These are phyloP conservation scores for Cremastinae sp. DNA, from an alignment of 2,888 invertebrate species.

Conservation along the genomic window DNA sequence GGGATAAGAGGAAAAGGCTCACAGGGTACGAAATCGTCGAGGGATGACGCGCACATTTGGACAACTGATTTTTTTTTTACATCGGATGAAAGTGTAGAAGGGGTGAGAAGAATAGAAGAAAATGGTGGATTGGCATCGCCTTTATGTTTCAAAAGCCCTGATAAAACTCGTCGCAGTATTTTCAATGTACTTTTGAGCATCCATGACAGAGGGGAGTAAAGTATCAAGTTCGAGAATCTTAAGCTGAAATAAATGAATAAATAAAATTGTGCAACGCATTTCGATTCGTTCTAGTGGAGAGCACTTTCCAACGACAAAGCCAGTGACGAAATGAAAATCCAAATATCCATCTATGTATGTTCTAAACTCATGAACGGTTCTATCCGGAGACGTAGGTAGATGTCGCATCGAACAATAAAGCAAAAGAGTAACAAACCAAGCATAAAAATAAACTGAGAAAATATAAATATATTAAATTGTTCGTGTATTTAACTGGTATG, in stretches of 20 bases:
- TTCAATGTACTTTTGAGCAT: constrained; percentile 28
- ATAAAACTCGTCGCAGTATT: constrained; percentile 43
- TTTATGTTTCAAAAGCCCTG: constrained; percentile 33
- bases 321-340: constrained; percentile 14
- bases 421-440: constrained; percentile 38
- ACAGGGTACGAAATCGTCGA: constrained; percentile 45
- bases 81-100: constrained; percentile 8
- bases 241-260: constrained; percentile 1
- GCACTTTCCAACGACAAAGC: not conserved
- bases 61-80: constrained; percentile 13
- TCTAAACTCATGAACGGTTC: constrained; percentile 32
- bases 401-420: constrained; percentile 12
- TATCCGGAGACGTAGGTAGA: constrained; percentile 6
- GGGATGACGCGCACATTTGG: constrained; percentile 13
- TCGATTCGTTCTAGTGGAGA: constrained; percentile 10
- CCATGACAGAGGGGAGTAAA: constrained; percentile 27
- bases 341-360: not conserved
- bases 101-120: constrained; percentile 2
- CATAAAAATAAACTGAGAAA: constrained; percentile 17
- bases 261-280: constrained; percentile 21
- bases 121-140: constrained; percentile 24
- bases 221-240: constrained; percentile 18
- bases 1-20: constrained; percentile 39
- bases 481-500: constrained; percentile 61
- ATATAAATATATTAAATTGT: constrained; percentile 47